These are phyloP conservation scores for Antheraea yamamai DNA, from an alignment of 2,888 invertebrate genomes.

Conservation along the genomic window DNA sequence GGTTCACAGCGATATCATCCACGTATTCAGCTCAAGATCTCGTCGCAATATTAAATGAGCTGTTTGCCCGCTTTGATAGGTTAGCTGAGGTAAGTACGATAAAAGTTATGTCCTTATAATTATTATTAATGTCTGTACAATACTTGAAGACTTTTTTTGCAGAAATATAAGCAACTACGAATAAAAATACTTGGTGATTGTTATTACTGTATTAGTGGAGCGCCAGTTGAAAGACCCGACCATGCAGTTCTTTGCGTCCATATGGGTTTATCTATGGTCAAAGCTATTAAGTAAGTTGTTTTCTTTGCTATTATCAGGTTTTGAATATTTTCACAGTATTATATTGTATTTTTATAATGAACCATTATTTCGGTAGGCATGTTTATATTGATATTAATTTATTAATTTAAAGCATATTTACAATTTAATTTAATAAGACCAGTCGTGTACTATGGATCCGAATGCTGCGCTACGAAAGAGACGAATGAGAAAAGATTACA, in stretches of 20 bases:
- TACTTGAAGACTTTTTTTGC: conserved; percentile 1
- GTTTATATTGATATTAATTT: background rate
- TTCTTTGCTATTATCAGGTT: background rate
- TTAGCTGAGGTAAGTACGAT: conserved; percentile 86
- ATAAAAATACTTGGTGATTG: conserved; percentile 98
- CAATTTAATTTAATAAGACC: too few species aligned
- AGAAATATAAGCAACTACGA: conserved; percentile 96
- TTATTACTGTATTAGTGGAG: conserved; percentile 98
- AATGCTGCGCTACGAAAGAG: too few species aligned
- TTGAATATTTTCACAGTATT: background rate
- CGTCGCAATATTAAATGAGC: conserved; percentile 96
- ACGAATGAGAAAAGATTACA: too few species aligned
- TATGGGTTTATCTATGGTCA: conserved; percentile 98
- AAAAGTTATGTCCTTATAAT: background rate
- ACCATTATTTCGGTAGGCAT: background rate
- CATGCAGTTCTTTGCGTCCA: conserved; percentile 96
- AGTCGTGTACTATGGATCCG: too few species aligned
- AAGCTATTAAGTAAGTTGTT: conserved; percentile 95
- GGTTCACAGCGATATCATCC: conserved; percentile 97
- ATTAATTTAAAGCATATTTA: background rate
- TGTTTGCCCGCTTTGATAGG: conserved; percentile 97
- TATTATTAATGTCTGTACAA: background rate
- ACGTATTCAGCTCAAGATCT: conserved; percentile 97
- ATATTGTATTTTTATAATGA: background rate
- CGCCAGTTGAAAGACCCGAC: conserved; percentile 93